Percentiles rank a stretch among this genome's conserved stretches.
Evolutionary conservation across 2,888 invertebrate species (phyloP).

Genomic region (Oscheius sp.): DNA sequence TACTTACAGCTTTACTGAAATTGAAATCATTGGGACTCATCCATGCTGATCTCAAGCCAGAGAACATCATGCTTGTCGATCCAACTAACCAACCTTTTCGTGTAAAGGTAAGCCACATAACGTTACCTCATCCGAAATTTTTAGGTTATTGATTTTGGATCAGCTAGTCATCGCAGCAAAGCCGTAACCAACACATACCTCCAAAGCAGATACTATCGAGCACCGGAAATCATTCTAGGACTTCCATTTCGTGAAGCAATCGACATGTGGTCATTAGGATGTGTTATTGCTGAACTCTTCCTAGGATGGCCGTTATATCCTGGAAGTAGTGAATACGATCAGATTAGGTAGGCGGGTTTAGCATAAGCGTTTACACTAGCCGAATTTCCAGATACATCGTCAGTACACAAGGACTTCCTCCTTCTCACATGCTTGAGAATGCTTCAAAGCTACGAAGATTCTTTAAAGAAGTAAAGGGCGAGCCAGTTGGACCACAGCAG

Average conservation of each 20-base stretch:
- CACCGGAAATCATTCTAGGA: constrained; percentile 95
- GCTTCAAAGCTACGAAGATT: constrained; percentile 98
- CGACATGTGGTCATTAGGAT: constrained; percentile 99
- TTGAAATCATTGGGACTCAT: constrained; percentile 94
- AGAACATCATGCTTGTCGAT: constrained; percentile 99
- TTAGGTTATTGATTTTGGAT: constrained; percentile 95
- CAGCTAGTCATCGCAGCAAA: constrained; percentile 98
- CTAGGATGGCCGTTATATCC: constrained; percentile 99
- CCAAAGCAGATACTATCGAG: constrained; percentile 95
- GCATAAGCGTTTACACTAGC: not conserved
- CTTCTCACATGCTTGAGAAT: constrained; percentile 94
- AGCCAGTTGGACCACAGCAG: constrained; percentile 28
- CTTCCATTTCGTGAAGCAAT: constrained; percentile 98
- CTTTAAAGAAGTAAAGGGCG: constrained; percentile 75
- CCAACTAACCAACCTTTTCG: constrained; percentile 96
- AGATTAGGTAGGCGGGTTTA: constrained; percentile 70
- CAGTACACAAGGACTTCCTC: constrained; percentile 94
- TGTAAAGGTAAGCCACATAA: constrained; percentile 79
- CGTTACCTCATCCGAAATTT: not conserved
- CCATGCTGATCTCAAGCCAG: constrained; percentile 98
- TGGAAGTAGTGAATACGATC: constrained; percentile 97
- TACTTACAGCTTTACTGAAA: constrained; percentile 82
- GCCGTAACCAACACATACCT: constrained; percentile 99
- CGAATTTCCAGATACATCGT: constrained; percentile 77
- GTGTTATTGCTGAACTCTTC: constrained; percentile 98